Conservation (phyloP, 2,797 vertebrate species). For the Psittacula derbiana region DNA sequence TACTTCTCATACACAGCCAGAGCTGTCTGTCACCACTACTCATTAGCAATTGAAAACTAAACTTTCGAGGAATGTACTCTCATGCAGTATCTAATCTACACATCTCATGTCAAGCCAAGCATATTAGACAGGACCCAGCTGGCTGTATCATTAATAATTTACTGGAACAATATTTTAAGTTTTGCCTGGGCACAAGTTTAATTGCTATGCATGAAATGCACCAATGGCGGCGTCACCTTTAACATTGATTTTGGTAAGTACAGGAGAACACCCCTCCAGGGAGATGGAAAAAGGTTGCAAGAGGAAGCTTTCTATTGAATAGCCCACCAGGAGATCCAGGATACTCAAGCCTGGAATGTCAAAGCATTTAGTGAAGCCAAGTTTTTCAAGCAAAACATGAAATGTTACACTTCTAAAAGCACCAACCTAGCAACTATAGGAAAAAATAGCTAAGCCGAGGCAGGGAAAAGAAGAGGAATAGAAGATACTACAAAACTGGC, state of each 20-base stretch:
- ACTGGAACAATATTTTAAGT: slow-evolving; percentile 22
- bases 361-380: background rate
- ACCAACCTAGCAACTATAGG: background rate
- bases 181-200: slow-evolving; percentile 11
- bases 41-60: background rate
- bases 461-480: background rate
- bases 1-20: background rate
- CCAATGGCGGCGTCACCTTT: slow-evolving; percentile 48
- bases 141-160: slow-evolving; percentile 33
- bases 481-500: background rate
- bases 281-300: background rate
- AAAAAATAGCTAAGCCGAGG: background rate
- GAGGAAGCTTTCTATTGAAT: background rate
- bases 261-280: background rate
- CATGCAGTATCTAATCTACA: background rate
- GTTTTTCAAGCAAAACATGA: background rate
- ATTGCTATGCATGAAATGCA: slow-evolving; percentile 15
- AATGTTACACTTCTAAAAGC: background rate
- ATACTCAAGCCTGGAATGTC: background rate
- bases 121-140: background rate
- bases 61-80: slow-evolving; percentile 16
- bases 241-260: background rate
- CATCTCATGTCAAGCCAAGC: background rate
- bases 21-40: background rate
- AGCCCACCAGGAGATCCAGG: background rate